Percentiles rank a stretch among this genome's conserved stretches.
These are phyloP conservation scores for Xylota sylvarum DNA, from an alignment of 2,888 invertebrate species.

Conservation along the genomic window DNA sequence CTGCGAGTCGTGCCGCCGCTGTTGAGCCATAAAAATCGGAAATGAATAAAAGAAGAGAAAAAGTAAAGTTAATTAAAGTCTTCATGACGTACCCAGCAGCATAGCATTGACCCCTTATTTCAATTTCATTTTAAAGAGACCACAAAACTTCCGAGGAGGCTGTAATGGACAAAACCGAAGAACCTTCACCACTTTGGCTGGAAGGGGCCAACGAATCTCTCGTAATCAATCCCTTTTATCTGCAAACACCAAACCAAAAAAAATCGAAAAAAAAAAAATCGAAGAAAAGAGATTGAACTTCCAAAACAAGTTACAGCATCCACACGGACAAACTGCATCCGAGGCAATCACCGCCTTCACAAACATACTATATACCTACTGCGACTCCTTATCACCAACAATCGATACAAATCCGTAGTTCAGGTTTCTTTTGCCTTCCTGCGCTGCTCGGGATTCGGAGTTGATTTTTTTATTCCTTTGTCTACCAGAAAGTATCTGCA, in stretches of 20 bases:
- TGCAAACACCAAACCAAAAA: slow-evolving; percentile 68
- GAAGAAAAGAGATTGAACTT: slow-evolving; percentile 50
- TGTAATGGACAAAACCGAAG: slow-evolving; percentile 25
- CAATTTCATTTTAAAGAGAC: slow-evolving; percentile 46
- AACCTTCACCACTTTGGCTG: slow-evolving; percentile 28
- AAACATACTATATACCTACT: slow-evolving; percentile 55
- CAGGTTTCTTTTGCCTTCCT: slow-evolving; percentile 6
- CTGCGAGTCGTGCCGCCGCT: neutral
- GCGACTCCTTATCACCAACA: slow-evolving; percentile 57
- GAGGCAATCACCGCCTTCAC: slow-evolving; percentile 76
- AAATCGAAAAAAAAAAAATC: slow-evolving; percentile 39
- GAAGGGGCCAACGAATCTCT: slow-evolving; percentile 58
- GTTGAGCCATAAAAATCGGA: slow-evolving; percentile 41
- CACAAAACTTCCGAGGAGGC: slow-evolving; percentile 42
- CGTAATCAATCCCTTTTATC: slow-evolving; percentile 76
- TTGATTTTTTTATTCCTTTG: slow-evolving; percentile 48
- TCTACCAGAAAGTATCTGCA: slow-evolving; percentile 67
- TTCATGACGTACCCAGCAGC: slow-evolving; percentile 28
- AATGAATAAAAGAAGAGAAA: slow-evolving; percentile 22
- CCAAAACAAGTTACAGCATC: slow-evolving; percentile 58
- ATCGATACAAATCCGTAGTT: slow-evolving; percentile 71
- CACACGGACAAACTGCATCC: slow-evolving; percentile 31
- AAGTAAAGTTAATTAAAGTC: slow-evolving; percentile 64
- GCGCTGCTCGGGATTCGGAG: slow-evolving; percentile 1
- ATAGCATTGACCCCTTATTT: slow-evolving; percentile 37